These are phyloP conservation scores for Mesorhabditis sp. DNA, from an alignment of 2,888 invertebrate species.

Conservation along the genomic window DNA sequence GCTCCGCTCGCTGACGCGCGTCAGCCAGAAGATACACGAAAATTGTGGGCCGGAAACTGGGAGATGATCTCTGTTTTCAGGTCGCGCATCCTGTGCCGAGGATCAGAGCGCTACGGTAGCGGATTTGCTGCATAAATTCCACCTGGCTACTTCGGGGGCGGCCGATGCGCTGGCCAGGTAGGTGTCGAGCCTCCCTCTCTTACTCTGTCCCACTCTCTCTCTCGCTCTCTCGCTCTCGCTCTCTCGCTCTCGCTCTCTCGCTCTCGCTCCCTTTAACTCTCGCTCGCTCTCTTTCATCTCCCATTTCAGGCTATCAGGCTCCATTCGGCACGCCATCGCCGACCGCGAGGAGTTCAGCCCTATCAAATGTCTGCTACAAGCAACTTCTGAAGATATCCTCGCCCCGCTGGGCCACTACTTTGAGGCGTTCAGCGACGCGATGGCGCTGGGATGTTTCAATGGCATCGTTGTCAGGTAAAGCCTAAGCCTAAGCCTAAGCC, in stretches of 20 bases:
- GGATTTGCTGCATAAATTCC: background rate
- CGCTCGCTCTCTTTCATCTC: no score
- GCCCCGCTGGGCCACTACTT: background rate
- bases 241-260: no score
- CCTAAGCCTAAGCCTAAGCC: background rate
- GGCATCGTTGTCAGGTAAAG: background rate
- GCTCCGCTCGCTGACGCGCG: background rate
- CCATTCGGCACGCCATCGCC: background rate
- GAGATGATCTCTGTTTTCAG: background rate
- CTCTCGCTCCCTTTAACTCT: no score
- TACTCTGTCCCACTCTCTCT: no score
- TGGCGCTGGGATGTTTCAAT: background rate
- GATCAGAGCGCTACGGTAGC: slow-evolving; percentile 2
- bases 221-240: no score
- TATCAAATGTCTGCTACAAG: no score
- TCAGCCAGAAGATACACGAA: background rate
- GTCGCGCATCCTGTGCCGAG: background rate
- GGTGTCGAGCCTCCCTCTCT: background rate
- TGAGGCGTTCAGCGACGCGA: background rate
- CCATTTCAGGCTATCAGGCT: background rate
- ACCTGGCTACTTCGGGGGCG: background rate
- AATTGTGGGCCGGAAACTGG: background rate
- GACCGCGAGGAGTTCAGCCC: background rate
- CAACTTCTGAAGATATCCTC: background rate
- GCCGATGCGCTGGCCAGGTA: background rate